Conservation (phyloP, 2,113 vertebrate genomes). For the Myocastor coypus region DNA sequence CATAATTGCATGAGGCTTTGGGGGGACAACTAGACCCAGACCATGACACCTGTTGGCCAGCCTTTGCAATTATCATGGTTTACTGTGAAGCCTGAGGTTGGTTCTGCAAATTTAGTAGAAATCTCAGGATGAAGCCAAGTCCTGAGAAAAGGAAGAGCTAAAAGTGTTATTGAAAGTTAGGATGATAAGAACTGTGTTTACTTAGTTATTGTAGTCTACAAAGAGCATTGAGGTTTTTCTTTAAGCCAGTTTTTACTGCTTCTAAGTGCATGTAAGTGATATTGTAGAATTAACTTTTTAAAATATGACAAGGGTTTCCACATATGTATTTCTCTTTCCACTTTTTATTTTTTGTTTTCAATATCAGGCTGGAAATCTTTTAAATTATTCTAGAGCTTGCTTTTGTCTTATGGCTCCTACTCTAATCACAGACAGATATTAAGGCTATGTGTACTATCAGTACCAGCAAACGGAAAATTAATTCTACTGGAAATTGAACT, state of each 20-base stretch:
- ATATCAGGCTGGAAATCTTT: constrained; percentile 23
- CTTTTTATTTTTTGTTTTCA: neutral
- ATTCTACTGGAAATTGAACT: constrained; percentile 68
- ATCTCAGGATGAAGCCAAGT: constrained; percentile 16
- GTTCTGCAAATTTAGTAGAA: constrained; percentile 1
- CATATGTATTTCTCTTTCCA: neutral
- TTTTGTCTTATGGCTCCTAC: constrained; percentile 51
- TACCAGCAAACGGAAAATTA: constrained; percentile 63
- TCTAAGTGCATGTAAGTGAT: constrained; percentile 30
- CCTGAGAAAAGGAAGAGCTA: neutral
- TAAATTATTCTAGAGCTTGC: constrained; percentile 62
- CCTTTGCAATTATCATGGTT: neutral
- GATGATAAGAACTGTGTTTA: neutral
- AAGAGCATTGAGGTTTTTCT: neutral
- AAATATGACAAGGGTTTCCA: constrained; percentile 35
- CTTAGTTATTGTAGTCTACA: constrained; percentile 1
- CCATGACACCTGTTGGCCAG: neutral
- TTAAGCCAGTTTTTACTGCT: constrained; percentile 12
- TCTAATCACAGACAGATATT: constrained; percentile 61
- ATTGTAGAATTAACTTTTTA: constrained; percentile 46
- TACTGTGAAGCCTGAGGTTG: neutral
- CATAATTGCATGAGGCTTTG: too few species aligned
- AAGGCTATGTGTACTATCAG: constrained; percentile 20
- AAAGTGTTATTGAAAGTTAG: neutral
- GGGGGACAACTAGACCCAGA: too few species aligned